phyloP scores from a whole-genome alignment of 2,888 invertebrate species.

The Caenorhabditis sp. region DNA sequence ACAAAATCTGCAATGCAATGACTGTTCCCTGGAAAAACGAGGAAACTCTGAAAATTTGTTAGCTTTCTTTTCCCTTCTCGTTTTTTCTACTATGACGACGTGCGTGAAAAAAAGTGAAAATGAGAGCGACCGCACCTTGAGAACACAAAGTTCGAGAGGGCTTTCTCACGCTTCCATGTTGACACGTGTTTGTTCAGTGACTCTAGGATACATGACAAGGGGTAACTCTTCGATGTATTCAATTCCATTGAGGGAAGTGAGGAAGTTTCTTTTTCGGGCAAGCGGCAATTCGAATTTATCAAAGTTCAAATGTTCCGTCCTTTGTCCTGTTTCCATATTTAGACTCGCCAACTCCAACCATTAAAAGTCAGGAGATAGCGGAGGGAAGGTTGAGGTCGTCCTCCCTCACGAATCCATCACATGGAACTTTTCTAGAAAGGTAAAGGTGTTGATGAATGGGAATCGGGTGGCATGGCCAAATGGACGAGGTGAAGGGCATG shows the following conservation, averaged over 20 bases:
- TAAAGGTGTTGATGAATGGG: slow-evolving; percentile 44
- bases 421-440: slow-evolving; percentile 42
- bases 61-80: slow-evolving; percentile 19
- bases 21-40: background rate
- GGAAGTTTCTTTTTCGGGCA: too few relatives aligned
- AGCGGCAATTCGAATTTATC: too few relatives aligned
- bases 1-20: slow-evolving; percentile 32
- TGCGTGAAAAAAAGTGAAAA: background rate
- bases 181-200: slow-evolving; percentile 42
- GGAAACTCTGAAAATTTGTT: slow-evolving; percentile 14
- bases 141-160: slow-evolving; percentile 58
- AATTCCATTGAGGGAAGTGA: too few relatives aligned
- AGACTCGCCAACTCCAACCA: slow-evolving; percentile 37
- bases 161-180: slow-evolving; percentile 54
- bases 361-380: slow-evolving; percentile 51
- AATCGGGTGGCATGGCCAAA: too few relatives aligned
- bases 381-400: slow-evolving; percentile 27
- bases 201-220: too few relatives aligned
- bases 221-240: too few relatives aligned
- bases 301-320: slow-evolving; percentile 27
- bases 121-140: slow-evolving; percentile 48
- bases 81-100: slow-evolving; percentile 21
- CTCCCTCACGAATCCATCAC: slow-evolving; percentile 36
- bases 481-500: slow-evolving; percentile 38
- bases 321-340: slow-evolving; percentile 43